Conservation (phyloP, 2,797 vertebrate genomes). For the Parauchenoglanis punctatus region DNA sequence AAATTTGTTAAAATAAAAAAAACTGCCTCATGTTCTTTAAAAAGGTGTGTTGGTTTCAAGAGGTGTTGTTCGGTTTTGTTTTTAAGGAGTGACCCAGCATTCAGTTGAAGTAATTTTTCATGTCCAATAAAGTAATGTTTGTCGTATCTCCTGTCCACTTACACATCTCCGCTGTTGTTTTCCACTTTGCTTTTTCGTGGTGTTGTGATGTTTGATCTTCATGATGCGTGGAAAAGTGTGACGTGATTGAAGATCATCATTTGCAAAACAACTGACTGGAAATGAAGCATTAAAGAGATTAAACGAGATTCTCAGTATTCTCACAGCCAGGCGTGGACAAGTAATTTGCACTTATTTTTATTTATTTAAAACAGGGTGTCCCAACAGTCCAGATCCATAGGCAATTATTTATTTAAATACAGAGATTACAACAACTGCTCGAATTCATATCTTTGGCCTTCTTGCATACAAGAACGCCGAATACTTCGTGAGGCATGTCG, state of each 20-base stretch:
- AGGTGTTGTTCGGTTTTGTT: constrained; percentile 70
- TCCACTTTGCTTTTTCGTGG: not conserved
- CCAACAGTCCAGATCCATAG: no score
- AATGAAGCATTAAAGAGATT: not conserved
- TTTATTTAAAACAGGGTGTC: no score
- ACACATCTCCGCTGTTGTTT: constrained; percentile 45
- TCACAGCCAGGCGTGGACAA: not conserved
- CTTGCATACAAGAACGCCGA: no score
- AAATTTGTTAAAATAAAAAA: constrained; percentile 78
- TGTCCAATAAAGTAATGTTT: constrained; percentile 81
- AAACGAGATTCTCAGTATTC: not conserved
- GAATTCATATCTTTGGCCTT: no score
- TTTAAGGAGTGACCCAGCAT: constrained; percentile 73
- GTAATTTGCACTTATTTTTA: not conserved
- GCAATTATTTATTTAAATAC: no score
- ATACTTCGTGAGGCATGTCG: no score
- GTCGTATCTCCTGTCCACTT: constrained; percentile 66
- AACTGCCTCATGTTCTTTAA: constrained; percentile 82
- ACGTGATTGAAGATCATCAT: not conserved
- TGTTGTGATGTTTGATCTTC: not conserved
- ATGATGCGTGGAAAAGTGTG: not conserved
- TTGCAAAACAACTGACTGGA: not conserved
- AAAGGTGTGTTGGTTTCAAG: constrained; percentile 76
- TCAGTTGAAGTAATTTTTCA: constrained; percentile 79
- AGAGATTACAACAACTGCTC: no score